phyloP scores from a whole-genome alignment of 2,797 vertebrate species.

The Pristis pectinata region DNA sequence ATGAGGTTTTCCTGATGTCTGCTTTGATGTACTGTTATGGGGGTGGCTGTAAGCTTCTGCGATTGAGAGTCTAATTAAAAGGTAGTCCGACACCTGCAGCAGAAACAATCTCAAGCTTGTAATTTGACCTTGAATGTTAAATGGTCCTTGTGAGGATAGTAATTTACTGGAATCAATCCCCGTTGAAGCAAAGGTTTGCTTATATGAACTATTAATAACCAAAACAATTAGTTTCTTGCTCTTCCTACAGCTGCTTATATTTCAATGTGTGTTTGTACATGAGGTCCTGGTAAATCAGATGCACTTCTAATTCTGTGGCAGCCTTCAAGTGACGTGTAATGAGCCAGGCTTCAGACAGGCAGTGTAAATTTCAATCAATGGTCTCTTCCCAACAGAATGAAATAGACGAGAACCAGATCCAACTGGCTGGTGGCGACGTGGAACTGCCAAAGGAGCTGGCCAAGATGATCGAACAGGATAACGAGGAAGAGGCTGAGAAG shows the following conservation, averaged over 20 bases:
- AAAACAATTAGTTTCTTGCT: conserved; percentile 1
- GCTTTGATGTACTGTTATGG: not conserved
- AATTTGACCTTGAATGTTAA: conserved; percentile 33
- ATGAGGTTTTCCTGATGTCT: not conserved
- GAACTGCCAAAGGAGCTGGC: conserved; percentile 87
- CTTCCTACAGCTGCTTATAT: not conserved
- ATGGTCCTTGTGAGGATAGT: not conserved
- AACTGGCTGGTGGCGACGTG: conserved; percentile 82
- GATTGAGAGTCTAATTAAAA: conserved; percentile 29
- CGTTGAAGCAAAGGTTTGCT: not conserved
- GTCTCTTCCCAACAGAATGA: conserved; percentile 67
- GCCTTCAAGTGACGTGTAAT: not conserved
- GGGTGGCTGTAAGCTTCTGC: not conserved
- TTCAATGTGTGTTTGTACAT: not conserved
- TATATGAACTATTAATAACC: conserved; percentile 30
- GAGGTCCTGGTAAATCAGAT: not conserved
- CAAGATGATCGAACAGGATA: conserved; percentile 95
- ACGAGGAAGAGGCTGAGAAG: conserved; percentile 82
- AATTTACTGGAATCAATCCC: conserved; percentile 27
- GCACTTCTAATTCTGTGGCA: not conserved
- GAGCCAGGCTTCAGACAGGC: not conserved
- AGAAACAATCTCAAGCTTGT: conserved; percentile 28
- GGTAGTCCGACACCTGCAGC: not conserved
- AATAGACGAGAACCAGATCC: conserved; percentile 83
- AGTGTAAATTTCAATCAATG: not conserved